These are phyloP conservation scores for Megaleporinus macrocephalus DNA, from an alignment of 2,113 vertebrate species.

Conservation along the genomic window DNA sequence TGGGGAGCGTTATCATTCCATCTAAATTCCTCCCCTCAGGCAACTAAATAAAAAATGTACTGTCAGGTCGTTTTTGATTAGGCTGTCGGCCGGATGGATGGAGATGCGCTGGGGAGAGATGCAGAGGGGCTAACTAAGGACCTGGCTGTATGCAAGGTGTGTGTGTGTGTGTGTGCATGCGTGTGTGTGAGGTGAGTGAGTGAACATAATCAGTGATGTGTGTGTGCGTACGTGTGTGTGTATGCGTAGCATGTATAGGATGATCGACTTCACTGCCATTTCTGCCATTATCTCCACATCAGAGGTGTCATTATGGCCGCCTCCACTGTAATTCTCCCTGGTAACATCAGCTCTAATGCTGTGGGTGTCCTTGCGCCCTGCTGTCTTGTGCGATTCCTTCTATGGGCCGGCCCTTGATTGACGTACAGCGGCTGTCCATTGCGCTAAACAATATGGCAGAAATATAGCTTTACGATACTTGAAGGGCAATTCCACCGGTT, in stretches of 20 bases:
- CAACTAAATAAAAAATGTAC: constrained; percentile 43
- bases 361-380: constrained; percentile 46
- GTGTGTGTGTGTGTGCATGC: constrained; percentile 23
- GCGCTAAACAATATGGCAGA: not conserved
- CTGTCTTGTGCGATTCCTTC: not conserved
- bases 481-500: no score
- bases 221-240: not conserved
- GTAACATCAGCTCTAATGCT: constrained; percentile 58
- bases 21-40: constrained; percentile 45
- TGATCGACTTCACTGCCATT: not conserved
- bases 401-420: constrained; percentile 40
- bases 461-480: not conserved
- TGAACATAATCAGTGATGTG: constrained; percentile 59
- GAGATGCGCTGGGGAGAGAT: constrained; percentile 37
- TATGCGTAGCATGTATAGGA: constrained; percentile 7
- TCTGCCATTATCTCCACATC: constrained; percentile 43
- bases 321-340: constrained; percentile 48
- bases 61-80: constrained; percentile 48
- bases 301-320: constrained; percentile 63
- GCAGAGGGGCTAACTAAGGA: not conserved
- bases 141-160: constrained; percentile 1
- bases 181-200: constrained; percentile 49
- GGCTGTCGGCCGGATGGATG: constrained; percentile 37
- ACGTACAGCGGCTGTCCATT: constrained; percentile 43
- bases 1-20: constrained; percentile 42